A percentile compares a stretch with the other conserved stretches of the same genome.
These are phyloP conservation scores for Ectropis grisescens DNA, from an alignment of 1,140 invertebrate species.

Conservation along the genomic window DNA sequence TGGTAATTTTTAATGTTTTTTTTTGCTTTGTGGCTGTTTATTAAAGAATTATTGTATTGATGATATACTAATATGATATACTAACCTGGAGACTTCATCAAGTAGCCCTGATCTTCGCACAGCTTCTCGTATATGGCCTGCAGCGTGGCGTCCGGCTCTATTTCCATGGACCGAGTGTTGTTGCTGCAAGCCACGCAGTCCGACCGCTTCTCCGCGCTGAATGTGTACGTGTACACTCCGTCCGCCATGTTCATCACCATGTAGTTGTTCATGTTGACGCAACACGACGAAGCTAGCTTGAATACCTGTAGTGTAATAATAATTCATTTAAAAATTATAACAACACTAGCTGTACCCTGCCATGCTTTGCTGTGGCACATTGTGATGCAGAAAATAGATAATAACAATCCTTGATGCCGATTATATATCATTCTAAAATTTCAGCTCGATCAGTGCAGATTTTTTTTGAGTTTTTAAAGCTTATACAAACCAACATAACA, in stretches of 20 bases:
- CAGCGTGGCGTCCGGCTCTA: slow-evolving; percentile 82
- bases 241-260: slow-evolving; percentile 97
- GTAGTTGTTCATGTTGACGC: slow-evolving; percentile 93
- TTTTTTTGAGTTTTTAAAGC: too few relatives aligned
- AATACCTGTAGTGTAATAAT: slow-evolving; percentile 79
- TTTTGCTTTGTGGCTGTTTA: too few relatives aligned
- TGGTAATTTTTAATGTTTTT: too few relatives aligned
- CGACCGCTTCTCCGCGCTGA: slow-evolving; percentile 89
- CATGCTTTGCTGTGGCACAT: too few relatives aligned
- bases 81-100: slow-evolving; percentile 86
- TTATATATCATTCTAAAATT: too few relatives aligned
- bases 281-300: slow-evolving; percentile 95
- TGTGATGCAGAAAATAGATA: too few relatives aligned
- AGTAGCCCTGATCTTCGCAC: slow-evolving; percentile 80
- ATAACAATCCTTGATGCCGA: too few relatives aligned
- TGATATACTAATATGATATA: too few relatives aligned
- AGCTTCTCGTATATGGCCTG: slow-evolving; percentile 88
- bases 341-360: too few relatives aligned
- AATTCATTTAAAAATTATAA: not conserved
- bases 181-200: slow-evolving; percentile 92
- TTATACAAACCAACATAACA: too few relatives aligned
- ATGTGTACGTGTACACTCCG: slow-evolving; percentile 96
- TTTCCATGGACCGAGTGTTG: slow-evolving; percentile 76
- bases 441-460: too few relatives aligned
- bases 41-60: too few relatives aligned